phyloP scores from a whole-genome alignment of 30 jellyfish, hydroid and myxozoan species.

The Pelagia noctiluca region DNA sequence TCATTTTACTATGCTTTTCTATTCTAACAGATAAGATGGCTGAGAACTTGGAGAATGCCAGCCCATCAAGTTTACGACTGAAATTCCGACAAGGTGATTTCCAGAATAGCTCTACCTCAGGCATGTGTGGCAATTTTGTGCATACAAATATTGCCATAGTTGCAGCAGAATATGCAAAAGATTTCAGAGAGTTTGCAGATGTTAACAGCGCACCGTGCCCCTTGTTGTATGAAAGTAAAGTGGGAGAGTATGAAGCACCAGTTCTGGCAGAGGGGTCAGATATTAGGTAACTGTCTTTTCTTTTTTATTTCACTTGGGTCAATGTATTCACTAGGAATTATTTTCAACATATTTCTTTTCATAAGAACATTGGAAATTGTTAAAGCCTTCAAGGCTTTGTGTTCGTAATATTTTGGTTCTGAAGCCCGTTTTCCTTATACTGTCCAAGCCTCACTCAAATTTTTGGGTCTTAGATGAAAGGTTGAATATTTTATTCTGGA shows the following conservation, averaged over 20 bases:
- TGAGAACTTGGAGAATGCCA: slow-evolving; percentile 22
- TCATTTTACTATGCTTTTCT: too few species aligned
- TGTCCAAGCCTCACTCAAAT: not conserved
- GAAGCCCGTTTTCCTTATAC: too few species aligned
- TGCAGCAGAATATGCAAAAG: slow-evolving; percentile 67
- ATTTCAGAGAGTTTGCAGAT: slow-evolving; percentile 75
- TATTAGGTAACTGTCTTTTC: slow-evolving; percentile 47
- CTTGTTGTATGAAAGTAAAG: slow-evolving; percentile 73
- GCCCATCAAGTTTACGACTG: slow-evolving; percentile 50
- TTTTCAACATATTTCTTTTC: not conserved
- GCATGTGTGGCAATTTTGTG: slow-evolving; percentile 63
- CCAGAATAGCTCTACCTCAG: slow-evolving; percentile 49
- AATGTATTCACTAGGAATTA: not conserved
- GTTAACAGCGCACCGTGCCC: slow-evolving; percentile 83
- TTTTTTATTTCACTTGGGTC: not conserved
- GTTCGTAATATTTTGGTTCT: too few species aligned
- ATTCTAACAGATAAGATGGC: not conserved
- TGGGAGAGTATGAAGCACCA: slow-evolving; percentile 83
- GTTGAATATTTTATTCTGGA: not conserved
- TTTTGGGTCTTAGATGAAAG: not conserved
- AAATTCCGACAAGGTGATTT: slow-evolving; percentile 42
- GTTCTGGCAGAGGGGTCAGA: slow-evolving; percentile 77
- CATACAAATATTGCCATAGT: slow-evolving; percentile 82
- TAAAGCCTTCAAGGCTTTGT: too few species aligned
- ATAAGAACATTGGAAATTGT: not conserved